A percentile compares a stretch with the other conserved stretches of the same genome.
phyloP scores from a whole-genome alignment of 1,140 invertebrate species.

The Megalonaias nervosa region DNA sequence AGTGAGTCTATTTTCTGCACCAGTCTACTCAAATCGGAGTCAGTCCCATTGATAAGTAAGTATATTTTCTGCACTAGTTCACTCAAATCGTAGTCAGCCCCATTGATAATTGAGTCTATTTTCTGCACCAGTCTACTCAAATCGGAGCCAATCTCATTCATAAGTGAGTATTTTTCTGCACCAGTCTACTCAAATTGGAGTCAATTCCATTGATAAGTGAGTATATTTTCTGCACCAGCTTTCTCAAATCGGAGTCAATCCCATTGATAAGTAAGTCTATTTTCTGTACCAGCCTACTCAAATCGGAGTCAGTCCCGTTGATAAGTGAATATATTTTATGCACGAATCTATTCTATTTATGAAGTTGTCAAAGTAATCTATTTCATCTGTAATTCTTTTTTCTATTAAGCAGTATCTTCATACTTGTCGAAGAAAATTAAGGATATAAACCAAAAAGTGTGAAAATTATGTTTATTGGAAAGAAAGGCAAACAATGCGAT shows the following conservation, averaged over 20 bases:
- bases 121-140: too few species aligned
- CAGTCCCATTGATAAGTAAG: constrained; percentile 54
- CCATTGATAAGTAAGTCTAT: constrained; percentile 56
- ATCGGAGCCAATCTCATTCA: not conserved
- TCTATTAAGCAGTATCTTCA: too few species aligned
- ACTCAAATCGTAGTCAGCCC: not conserved
- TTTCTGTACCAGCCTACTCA: not conserved
- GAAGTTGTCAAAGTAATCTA: not conserved
- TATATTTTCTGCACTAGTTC: not conserved
- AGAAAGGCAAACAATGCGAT: too few species aligned
- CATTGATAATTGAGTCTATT: too few species aligned
- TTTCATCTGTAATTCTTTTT: too few species aligned
- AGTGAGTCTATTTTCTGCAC: constrained; percentile 66
- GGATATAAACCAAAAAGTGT: too few species aligned
- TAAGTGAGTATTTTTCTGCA: constrained; percentile 52
- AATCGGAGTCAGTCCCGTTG: not conserved
- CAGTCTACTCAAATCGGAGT: constrained; percentile 4
- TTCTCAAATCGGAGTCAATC: not conserved
- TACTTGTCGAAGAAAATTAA: too few species aligned
- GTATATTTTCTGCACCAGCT: constrained; percentile 20
- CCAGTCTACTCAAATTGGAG: constrained; percentile 67
- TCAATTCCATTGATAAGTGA: constrained; percentile 76
- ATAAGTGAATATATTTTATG: too few species aligned
- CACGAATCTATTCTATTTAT: too few species aligned
- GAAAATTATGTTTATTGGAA: too few species aligned